A percentile compares a stretch with the other conserved stretches of the same genome.
phyloP scores from a whole-genome alignment of 2,797 vertebrate genomes.

The Crocidura indochinensis region DNA sequence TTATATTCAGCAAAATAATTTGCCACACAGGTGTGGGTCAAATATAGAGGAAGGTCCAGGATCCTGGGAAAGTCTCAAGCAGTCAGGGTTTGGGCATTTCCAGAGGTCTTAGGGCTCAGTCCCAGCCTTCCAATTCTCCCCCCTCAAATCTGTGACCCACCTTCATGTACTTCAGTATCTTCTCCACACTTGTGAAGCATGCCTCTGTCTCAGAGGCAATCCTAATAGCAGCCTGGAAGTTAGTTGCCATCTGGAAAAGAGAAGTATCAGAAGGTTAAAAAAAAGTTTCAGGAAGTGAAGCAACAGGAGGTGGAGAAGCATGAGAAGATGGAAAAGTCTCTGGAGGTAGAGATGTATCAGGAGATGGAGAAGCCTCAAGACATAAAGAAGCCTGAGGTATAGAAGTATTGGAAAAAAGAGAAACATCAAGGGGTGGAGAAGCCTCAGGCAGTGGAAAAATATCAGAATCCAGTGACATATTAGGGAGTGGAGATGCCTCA shows the following conservation, averaged over 20 bases:
- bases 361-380: no score
- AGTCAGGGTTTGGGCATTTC: no score
- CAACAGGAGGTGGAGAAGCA: not conserved
- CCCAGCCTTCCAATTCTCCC: not conserved
- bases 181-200: constrained; percentile 93
- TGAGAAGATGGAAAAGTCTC: no score
- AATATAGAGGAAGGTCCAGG: rapidly evolving
- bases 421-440: no score
- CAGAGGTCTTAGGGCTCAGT: not conserved
- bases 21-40: not conserved
- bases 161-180: constrained; percentile 94
- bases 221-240: constrained; percentile 91
- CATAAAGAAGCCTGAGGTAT: no score
- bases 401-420: no score
- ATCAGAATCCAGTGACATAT: no score
- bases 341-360: no score
- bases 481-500: no score
- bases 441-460: no score
- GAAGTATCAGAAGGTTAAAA: not conserved
- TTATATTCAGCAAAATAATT: not conserved
- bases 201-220: constrained; percentile 93
- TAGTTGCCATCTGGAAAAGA: constrained; percentile 5
- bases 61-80: not conserved
- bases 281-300: no score
- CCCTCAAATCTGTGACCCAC: constrained; percentile 80